Conservation (phyloP, 2,797 vertebrate genomes). For the Bradypus variegatus region DNA sequence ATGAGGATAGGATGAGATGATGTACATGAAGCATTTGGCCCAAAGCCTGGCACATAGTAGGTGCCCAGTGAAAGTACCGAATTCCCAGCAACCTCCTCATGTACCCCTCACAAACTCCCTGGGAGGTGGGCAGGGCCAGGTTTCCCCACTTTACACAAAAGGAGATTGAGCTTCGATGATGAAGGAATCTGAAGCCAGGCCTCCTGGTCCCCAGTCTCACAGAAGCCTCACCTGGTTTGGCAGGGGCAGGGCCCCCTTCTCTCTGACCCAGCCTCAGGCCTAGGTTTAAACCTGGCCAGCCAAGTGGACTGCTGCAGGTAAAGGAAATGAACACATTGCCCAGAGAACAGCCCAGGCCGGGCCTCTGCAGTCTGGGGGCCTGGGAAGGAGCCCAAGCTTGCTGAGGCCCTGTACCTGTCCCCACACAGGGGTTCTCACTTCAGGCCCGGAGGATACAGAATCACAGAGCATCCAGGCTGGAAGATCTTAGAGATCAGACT, state of each 20-base stretch:
- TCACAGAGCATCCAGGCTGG: neutral
- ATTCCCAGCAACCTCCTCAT: neutral
- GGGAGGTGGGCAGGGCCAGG: neutral
- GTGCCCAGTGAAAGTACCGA: too few species aligned
- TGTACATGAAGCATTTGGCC: neutral
- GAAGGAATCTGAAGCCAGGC: neutral
- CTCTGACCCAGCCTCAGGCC: neutral
- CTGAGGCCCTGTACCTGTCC: neutral
- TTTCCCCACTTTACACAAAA: rapidly evolving
- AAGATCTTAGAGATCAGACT: neutral
- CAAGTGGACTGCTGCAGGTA: neutral
- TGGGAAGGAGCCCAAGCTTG: neutral
- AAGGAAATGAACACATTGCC: neutral
- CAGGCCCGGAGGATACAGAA: neutral
- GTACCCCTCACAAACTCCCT: neutral
- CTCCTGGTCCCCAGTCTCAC: neutral
- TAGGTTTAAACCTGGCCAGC: neutral
- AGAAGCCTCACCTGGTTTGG: neutral
- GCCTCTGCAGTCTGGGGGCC: neutral
- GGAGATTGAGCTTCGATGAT: neutral
- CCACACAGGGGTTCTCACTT: neutral
- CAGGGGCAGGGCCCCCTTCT: too few species aligned
- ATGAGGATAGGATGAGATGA: neutral
- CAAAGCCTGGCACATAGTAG: neutral
- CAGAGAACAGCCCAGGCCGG: neutral